Percentiles rank a stretch among this genome's conserved stretches.
Conservation (phyloP, 30 jellyfish, hydroid and myxozoan species). For the Euphysa ruthae region DNA sequence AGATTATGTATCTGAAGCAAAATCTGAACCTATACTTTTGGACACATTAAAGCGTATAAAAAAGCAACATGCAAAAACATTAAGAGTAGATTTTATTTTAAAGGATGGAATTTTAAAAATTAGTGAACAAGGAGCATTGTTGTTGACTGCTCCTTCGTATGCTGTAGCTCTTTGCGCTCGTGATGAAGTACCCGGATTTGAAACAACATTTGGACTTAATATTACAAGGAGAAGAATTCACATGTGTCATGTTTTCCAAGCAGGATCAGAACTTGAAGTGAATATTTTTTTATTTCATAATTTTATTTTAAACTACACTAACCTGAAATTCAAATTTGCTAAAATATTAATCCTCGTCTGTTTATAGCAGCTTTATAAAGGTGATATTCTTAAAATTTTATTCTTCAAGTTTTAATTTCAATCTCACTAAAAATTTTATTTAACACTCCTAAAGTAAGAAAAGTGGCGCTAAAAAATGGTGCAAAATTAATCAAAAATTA, state of each 20-base stretch:
- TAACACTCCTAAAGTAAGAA: no score
- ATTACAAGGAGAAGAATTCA: conserved; percentile 85
- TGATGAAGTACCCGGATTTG: conserved; percentile 93
- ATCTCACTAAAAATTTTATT: no score
- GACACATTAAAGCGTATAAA: conserved; percentile 88
- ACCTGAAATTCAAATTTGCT: no score
- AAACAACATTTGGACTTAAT: conserved; percentile 84
- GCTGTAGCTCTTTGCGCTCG: conserved; percentile 96
- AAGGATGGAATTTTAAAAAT: conserved; percentile 79
- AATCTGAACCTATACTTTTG: conserved; percentile 80
- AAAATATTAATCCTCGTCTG: no score
- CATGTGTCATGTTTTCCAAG: conserved; percentile 96
- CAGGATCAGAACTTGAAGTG: conserved; percentile 92
- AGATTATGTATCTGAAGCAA: conserved; percentile 94
- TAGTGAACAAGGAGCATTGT: conserved; percentile 92
- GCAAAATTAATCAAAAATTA: no score
- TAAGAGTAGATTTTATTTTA: conserved; percentile 79
- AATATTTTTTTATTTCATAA: no score
- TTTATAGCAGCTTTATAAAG: no score
- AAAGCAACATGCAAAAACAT: conserved; percentile 72
- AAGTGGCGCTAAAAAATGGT: no score
- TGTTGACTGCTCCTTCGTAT: conserved; percentile 92
- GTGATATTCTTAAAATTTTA: no score
- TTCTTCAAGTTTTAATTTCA: no score
- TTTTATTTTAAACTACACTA: no score